Base-by-base conservation (phyloP, 2,888 invertebrate genomes). In the Zaprionus bogoriensis region DNA sequence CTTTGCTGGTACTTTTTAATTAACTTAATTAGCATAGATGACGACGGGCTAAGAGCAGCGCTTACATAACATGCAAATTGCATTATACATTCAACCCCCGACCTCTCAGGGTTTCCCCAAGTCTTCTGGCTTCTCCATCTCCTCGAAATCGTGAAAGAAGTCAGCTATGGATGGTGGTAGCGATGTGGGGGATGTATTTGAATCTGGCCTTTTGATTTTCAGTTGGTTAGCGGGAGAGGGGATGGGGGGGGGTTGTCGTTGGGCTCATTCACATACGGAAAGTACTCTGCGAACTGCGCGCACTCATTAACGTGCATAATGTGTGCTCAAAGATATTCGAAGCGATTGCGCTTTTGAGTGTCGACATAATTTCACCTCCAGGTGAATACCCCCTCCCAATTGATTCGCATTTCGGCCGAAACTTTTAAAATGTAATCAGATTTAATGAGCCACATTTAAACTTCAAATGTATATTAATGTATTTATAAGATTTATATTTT, bases 1-100 rank as follows among this genome's bases (percentile, higher is more conserved):
- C 80, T 80, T 80, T 80, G 80, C 80, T 80, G 75, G 83, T 80
- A 77, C 80, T 80, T 80, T 83, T 80, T 80, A 80, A 80, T 80
- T 80, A 80, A 80, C 83, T 80, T 80, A 80, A 80, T 80, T 80
- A 80, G 80, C 80, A 80, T 80, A 80, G 83, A 74, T 80, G 80
- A 77, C 71, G 77, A 82, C 74, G 79, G 77, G 71, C 79, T 82
- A 78, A 80, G 70, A 83, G 77, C 67, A 63, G 61, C 74, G 77
- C 80, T 80, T 83, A 80, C 61, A 83, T 50, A 83, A 80, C 80
- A 80, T 80, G 77, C 77, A 80, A 80, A 80, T 83, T 80, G 80
- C 80, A 83, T 80, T 80, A 80, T 77, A 64, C 58, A 48, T 65
- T 62, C 42, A n/a, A n/a, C n/a, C n/a, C n/a, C n/a, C n/a, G n/a